Percentiles rank a stretch among this genome's conserved stretches.
Conservation (phyloP, 2,888 invertebrate species). For the Phalera bucephala region DNA sequence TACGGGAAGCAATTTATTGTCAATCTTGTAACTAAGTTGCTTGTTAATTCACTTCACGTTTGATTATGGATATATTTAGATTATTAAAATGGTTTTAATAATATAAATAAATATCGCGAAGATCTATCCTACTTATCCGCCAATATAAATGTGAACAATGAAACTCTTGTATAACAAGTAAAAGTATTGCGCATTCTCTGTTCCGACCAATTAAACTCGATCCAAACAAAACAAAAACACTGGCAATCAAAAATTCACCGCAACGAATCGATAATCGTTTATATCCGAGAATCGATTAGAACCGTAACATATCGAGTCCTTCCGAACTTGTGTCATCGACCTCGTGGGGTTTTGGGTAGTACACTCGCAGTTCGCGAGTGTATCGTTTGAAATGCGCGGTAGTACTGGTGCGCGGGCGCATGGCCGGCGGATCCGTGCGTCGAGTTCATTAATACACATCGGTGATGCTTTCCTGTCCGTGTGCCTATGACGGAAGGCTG, state of each 20-base stretch:
- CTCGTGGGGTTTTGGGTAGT: slow-evolving; percentile 42
- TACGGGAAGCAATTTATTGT: no score
- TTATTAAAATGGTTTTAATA: no score
- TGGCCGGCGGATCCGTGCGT: slow-evolving; percentile 56
- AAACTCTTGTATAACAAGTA: slow-evolving; percentile 3
- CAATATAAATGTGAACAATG: no score
- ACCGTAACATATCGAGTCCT: slow-evolving; percentile 31
- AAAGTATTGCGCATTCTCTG: slow-evolving; percentile 12
- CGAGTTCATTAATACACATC: slow-evolving; percentile 74
- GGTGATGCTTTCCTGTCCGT: slow-evolving; percentile 74
- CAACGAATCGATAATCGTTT: slow-evolving; percentile 26
- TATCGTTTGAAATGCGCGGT: slow-evolving; percentile 65
- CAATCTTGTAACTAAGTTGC: no score
- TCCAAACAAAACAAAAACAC: slow-evolving; percentile 28
- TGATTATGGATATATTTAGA: no score
- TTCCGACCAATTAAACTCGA: neutral
- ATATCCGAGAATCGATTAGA: slow-evolving; percentile 30
- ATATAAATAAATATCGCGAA: no score
- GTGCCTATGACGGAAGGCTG: slow-evolving; percentile 73
- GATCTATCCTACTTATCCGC: no score
- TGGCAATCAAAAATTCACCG: slow-evolving; percentile 32
- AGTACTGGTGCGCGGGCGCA: slow-evolving; percentile 66
- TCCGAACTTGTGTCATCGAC: slow-evolving; percentile 51
- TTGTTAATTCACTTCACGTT: no score
- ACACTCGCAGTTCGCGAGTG: slow-evolving; percentile 53